Percentiles rank a stretch among this genome's conserved stretches.
Evolutionary conservation across 2,113 vertebrate genomes (phyloP).

Genomic region (Triplophysa dalaica): DNA sequence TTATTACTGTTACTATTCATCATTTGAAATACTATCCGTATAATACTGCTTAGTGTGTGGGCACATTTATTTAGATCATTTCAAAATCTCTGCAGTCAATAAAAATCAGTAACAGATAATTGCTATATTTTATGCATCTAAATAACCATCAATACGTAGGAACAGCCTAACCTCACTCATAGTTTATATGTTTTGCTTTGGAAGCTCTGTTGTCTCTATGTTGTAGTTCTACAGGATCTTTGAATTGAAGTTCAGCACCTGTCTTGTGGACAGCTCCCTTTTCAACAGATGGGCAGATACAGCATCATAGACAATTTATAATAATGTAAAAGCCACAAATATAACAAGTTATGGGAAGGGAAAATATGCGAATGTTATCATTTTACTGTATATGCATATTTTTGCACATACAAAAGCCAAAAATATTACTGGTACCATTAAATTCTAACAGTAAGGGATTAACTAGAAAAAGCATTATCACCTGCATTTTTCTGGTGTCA

Average conservation of each 20-base stretch:
- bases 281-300: not conserved
- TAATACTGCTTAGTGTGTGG: no score
- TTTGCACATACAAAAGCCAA: not conserved
- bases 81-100: not conserved
- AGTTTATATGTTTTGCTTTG: not conserved
- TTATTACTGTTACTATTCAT: not conserved
- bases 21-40: not conserved
- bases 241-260: conserved; percentile 36
- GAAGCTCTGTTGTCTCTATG: not conserved
- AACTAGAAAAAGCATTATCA: not conserved
- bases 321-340: not conserved
- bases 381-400: no score
- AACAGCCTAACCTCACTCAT: not conserved
- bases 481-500: not conserved
- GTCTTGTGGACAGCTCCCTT: conserved; percentile 32
- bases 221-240: not conserved
- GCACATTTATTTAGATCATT: no score
- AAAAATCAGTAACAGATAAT: not conserved
- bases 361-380: no score
- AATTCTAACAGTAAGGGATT: no score
- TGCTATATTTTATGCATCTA: no score
- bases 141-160: no score
- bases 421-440: not conserved
- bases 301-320: not conserved
- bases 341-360: not conserved